Percentiles rank a stretch among this genome's conserved stretches.
Conservation (phyloP, 2,888 invertebrate genomes). For the Rugalucina vietnamica region DNA sequence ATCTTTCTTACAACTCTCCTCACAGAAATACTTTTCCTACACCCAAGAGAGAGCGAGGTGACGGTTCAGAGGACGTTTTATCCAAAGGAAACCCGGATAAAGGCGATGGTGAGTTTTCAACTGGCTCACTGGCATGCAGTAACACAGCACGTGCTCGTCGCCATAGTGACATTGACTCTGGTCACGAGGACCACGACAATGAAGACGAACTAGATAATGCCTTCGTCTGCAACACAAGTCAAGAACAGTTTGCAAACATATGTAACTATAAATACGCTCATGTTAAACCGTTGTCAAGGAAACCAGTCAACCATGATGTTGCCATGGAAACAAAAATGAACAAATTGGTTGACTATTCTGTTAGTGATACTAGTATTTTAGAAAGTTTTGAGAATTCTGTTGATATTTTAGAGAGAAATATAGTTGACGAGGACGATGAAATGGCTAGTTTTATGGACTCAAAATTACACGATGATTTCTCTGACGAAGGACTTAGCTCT, state of each 20-base stretch:
- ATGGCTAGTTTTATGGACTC: slow-evolving; percentile 63
- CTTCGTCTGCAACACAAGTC: slow-evolving; percentile 20
- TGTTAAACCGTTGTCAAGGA: background rate
- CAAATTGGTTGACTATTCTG: slow-evolving; percentile 42
- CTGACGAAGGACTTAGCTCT: slow-evolving; percentile 61
- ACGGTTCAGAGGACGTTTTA: slow-evolving; percentile 44
- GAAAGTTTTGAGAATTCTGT: background rate
- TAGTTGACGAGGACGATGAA: slow-evolving; percentile 56
- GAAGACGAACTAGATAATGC: slow-evolving; percentile 42
- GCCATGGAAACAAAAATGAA: background rate
- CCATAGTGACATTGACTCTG: slow-evolving; percentile 49
- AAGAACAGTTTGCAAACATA: background rate
- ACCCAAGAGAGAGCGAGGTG: slow-evolving; percentile 45
- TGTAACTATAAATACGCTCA: background rate
- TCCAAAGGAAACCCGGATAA: background rate
- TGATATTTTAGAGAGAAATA: background rate
- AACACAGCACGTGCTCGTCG: background rate
- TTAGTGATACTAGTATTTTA: slow-evolving; percentile 32
- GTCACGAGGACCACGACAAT: slow-evolving; percentile 41
- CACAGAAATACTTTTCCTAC: slow-evolving; percentile 6
- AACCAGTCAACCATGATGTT: slow-evolving; percentile 45
- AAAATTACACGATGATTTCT: slow-evolving; percentile 48
- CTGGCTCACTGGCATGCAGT: background rate
- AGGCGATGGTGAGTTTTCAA: slow-evolving; percentile 16
- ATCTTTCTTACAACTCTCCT: slow-evolving; percentile 52